Conservation (phyloP, 2,797 vertebrate species). For the Notolabrus celidotus region DNA sequence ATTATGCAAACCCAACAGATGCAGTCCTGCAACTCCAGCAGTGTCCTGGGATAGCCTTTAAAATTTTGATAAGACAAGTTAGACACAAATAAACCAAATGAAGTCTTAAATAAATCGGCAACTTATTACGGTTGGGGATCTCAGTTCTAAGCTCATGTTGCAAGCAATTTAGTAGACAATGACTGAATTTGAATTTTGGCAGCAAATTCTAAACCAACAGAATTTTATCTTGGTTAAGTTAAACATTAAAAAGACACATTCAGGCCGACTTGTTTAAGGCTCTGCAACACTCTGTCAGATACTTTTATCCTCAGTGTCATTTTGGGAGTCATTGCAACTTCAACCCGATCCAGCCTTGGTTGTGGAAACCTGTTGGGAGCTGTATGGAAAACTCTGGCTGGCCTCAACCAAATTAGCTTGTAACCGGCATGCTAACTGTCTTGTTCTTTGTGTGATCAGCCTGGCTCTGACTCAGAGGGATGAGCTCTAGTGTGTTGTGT, state of each 20-base stretch:
- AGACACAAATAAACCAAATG: slow-evolving; percentile 16
- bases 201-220: slow-evolving; percentile 1
- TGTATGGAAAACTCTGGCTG: slow-evolving; percentile 7
- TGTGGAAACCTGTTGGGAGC: slow-evolving; percentile 5
- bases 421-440: slow-evolving; percentile 14
- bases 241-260: slow-evolving; percentile 35
- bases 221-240: slow-evolving; percentile 31
- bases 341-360: slow-evolving; percentile 14
- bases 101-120: too few species aligned
- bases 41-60: neutral
- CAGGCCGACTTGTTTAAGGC: slow-evolving; percentile 27
- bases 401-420: slow-evolving; percentile 16
- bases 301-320: slow-evolving; percentile 32
- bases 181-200: slow-evolving; percentile 30
- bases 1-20: slow-evolving; percentile 4
- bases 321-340: slow-evolving; percentile 32
- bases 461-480: slow-evolving; percentile 30
- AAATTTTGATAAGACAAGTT: slow-evolving; percentile 21
- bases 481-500: slow-evolving; percentile 17
- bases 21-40: slow-evolving; percentile 10
- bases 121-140: neutral
- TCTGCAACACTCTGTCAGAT: slow-evolving; percentile 22
- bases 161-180: slow-evolving; percentile 29
- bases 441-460: slow-evolving; percentile 15
- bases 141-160: slow-evolving; percentile 20